Evolutionary conservation across 2,797 vertebrate genomes (phyloP).

Genomic region (Tapirus indicus): DNA sequence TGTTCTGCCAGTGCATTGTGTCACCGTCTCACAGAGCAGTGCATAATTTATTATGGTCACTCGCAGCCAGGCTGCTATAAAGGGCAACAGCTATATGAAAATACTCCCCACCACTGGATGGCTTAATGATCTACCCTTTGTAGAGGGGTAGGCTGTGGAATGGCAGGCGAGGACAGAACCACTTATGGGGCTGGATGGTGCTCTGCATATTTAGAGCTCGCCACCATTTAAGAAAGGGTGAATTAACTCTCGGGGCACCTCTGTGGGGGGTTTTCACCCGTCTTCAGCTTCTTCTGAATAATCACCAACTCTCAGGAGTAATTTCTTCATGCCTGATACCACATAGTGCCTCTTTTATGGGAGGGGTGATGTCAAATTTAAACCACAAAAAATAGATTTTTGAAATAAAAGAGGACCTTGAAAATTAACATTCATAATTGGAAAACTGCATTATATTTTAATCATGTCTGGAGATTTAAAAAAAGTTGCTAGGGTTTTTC

Average conservation of each 20-base stretch:
- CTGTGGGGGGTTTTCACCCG: not conserved
- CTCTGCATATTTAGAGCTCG: conserved; percentile 75
- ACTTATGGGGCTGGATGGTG: conserved; percentile 72
- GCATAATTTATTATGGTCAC: conserved; percentile 82
- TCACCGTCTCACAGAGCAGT: conserved; percentile 54
- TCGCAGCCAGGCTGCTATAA: conserved; percentile 62
- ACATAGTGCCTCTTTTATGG: not conserved
- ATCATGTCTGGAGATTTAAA: not conserved
- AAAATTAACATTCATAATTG: not conserved
- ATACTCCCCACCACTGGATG: conserved; percentile 74
- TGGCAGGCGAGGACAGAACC: conserved; percentile 71
- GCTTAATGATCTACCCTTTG: conserved; percentile 83
- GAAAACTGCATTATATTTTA: not conserved
- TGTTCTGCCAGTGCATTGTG: conserved; percentile 19
- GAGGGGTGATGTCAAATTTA: not conserved
- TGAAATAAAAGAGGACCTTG: not conserved
- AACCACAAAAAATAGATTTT: not conserved
- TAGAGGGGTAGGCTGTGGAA: conserved; percentile 66
- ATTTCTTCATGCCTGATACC: not conserved
- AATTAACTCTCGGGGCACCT: not conserved
- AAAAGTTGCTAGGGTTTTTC: not conserved
- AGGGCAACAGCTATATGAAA: conserved; percentile 76
- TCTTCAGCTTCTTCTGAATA: not conserved
- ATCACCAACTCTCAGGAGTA: not conserved
- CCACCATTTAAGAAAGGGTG: conserved; percentile 69